Evolutionary conservation across 2,797 vertebrate genomes (phyloP).

Genomic region (Rhinichthys osculus): DNA sequence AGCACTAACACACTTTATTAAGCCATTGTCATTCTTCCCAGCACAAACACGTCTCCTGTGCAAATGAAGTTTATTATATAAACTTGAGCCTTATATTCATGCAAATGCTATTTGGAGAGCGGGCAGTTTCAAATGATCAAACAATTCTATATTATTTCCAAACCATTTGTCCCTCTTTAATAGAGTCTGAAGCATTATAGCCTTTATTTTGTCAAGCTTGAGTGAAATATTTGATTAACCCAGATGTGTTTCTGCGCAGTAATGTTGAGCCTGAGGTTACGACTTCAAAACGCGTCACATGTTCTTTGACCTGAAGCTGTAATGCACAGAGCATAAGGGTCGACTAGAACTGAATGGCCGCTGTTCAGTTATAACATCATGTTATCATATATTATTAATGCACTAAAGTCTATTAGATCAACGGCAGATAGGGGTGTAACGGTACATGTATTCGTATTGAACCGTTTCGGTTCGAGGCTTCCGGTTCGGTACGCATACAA

Average conservation of each 20-base stretch:
- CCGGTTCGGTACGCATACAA: no score
- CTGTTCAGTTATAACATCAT: background rate
- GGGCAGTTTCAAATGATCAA: background rate
- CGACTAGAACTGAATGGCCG: background rate
- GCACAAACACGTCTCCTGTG: background rate
- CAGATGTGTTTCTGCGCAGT: background rate
- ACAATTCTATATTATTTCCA: background rate
- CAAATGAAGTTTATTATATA: constrained; percentile 2
- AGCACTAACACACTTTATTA: background rate
- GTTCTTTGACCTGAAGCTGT: constrained; percentile 31
- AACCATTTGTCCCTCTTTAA: background rate
- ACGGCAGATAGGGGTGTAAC: no score
- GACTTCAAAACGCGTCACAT: constrained; percentile 22
- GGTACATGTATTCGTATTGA: no score
- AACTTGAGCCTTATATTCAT: background rate
- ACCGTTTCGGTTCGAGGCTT: no score
- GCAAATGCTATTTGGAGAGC: background rate
- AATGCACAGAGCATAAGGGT: background rate
- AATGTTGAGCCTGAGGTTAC: constrained; percentile 24
- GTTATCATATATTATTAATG: background rate
- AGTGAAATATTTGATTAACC: background rate
- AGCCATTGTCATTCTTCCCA: background rate
- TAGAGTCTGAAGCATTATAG: background rate
- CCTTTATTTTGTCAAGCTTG: background rate
- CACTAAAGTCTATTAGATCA: background rate